Evolutionary conservation across 2,888 invertebrate genomes (phyloP), one percentile per base, ranked within the genome.

Genomic region (Drosophila infuscata): DNA sequence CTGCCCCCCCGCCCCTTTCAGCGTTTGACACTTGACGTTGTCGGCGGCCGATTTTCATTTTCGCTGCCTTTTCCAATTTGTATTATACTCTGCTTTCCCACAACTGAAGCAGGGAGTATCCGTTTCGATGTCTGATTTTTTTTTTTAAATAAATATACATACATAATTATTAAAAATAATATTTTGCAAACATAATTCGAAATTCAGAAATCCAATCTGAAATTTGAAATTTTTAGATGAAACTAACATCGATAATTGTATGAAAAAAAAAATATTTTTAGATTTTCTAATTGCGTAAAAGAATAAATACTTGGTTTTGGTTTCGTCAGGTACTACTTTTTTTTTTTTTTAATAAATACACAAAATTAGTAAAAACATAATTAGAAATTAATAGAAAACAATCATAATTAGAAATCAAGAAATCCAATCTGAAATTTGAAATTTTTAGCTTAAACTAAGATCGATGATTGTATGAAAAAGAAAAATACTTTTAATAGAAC

Each of bases 21-120:
- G 46, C 52, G 32, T 49, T 72, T 79, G 76, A 72, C 83, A 79
- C 86, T 83, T 83, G 86, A 79, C 81, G 79, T 83, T 85, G 81
- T 72, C 70, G 79, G 70, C 82, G 53, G 71, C 58, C 83, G 72
- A 72, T 74, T 83, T 86, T 88, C 82, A 83, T 81, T 78, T 79
- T 82, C 86, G 77, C 81, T 82, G 81, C 72, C 73, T 64, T 80
- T 79, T 74, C 57, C 57, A 36, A 35, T 66, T 70, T 41, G 29
- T 20, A 58, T 36, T 49, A 20, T 49, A 29, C 48, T 12, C 33
- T 30, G 11, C 11, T 5, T 5, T 7, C 15, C 6, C 3, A 32
- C 17, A 29, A 32, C 3, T 32, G n/a, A 46, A 4, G 6, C 5
- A 1, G 15, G 15, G 8, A 46, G 46, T 46, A 46, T 25, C 46